Evolutionary conservation across 2,113 vertebrate species (phyloP).

Genomic region (Podilymbus podiceps): DNA sequence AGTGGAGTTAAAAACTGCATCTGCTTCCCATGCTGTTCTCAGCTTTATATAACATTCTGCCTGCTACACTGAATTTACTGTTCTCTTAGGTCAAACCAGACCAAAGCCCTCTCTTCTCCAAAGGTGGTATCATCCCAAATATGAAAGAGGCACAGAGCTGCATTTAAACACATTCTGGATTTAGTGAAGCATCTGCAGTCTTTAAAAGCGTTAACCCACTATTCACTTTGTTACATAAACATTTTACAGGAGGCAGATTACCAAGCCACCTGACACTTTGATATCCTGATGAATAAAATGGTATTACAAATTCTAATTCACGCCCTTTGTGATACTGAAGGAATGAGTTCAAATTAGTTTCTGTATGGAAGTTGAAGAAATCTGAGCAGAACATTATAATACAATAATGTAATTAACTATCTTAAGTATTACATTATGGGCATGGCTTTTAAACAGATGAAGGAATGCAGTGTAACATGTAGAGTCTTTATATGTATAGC

Average conservation of each 20-base stretch:
- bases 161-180: background rate
- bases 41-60: background rate
- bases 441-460: background rate
- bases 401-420: background rate
- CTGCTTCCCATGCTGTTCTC: background rate
- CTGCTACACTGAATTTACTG: background rate
- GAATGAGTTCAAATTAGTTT: background rate
- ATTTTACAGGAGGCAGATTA: background rate
- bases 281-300: background rate
- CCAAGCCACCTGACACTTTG: background rate
- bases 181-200: background rate
- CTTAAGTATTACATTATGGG: background rate
- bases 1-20: background rate
- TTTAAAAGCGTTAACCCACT: background rate
- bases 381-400: background rate
- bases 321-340: background rate
- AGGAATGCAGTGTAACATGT: background rate
- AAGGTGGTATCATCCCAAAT: background rate
- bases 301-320: background rate
- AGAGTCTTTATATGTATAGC: background rate
- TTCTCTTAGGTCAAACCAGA: background rate
- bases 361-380: background rate
- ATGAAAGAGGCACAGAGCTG: background rate
- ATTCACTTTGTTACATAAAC: background rate
- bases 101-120: background rate